Evolutionary conservation across 2,797 vertebrate species (phyloP), one percentile per base, ranked within the genome.

Genomic region (Chaunax sp.): DNA sequence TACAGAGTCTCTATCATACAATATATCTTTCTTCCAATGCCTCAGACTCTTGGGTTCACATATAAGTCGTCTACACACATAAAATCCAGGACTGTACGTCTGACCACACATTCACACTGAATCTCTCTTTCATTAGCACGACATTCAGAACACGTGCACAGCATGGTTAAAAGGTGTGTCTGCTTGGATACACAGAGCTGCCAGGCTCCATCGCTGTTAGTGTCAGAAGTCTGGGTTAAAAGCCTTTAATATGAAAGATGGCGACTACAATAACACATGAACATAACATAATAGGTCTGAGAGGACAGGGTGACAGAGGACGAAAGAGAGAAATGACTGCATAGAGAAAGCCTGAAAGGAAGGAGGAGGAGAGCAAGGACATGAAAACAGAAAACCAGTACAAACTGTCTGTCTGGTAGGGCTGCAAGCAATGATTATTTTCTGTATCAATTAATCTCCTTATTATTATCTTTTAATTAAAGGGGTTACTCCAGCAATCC

Each of bases 221-320:
- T 66, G 60, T 83, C 54, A 55, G 50, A 38, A 43, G 69, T 63
- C 44, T 23, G 59, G 25, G 47, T 84, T 87, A 78, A 87, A 89
- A 89, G 81, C 69, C 69, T 86, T 79, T 75, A 80, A 85, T 77
- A 68, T 88, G 76, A 84, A 86, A 80, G 66, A 85, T 60, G 77
- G 55, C 38, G 53, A 76, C 69, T 35, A 58, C 50, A 60, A 78
- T 18, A 10, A 40, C 61, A 62, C 66, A 56, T 64, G 47, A 66
- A 75, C 56, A 77, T 52, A 80, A 81, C 28, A 70, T 66, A 60
- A 50, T 46, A 72, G 38, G 55, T 64, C n/a, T 44, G 35, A 78
- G 57, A 43, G 23, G 41, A 35, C 43, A 19, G 59, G 19, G 38
- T 38, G 57, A 76, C 19, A 18, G 38, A 44, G 25, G 23, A 65